Percentiles rank a stretch among this genome's conserved stretches.
phyloP scores from a whole-genome alignment of 2,888 invertebrate species.

The Pheosia tremula region DNA sequence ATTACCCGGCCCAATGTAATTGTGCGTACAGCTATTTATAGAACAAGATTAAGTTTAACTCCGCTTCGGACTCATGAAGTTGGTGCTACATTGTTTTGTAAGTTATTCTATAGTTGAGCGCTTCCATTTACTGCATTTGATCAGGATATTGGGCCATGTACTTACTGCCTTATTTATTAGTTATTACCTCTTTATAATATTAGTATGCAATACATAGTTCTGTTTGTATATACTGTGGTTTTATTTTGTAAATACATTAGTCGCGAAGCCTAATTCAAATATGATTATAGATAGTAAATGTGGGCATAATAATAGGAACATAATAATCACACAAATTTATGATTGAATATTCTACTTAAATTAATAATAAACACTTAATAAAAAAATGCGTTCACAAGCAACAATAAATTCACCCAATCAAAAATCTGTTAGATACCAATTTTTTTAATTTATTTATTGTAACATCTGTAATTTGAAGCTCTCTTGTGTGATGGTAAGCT shows the following conservation, averaged over 20 bases:
- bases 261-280: background rate
- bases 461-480: too few species aligned
- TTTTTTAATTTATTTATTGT: background rate
- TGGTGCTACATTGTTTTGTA: constrained; percentile 65
- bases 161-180: constrained; percentile 70
- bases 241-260: constrained; percentile 34
- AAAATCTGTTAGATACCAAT: too few species aligned
- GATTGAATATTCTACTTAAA: too few species aligned
- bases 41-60: constrained; percentile 54
- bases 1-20: background rate
- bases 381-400: too few species aligned
- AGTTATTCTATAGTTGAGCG: constrained; percentile 35
- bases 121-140: constrained; percentile 37
- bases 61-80: constrained; percentile 55
- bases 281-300: background rate
- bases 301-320: too few species aligned
- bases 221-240: constrained; percentile 54
- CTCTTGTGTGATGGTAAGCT: too few species aligned
- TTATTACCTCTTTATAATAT: constrained; percentile 38
- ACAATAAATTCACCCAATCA: too few species aligned
- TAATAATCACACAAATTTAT: too few species aligned
- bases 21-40: constrained; percentile 56
- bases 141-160: constrained; percentile 57
- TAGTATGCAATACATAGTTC: constrained; percentile 47
- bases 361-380: too few species aligned